These are phyloP conservation scores for Orientallactaga sibirica DNA, from an alignment of 2,797 vertebrate species.

Conservation along the genomic window DNA sequence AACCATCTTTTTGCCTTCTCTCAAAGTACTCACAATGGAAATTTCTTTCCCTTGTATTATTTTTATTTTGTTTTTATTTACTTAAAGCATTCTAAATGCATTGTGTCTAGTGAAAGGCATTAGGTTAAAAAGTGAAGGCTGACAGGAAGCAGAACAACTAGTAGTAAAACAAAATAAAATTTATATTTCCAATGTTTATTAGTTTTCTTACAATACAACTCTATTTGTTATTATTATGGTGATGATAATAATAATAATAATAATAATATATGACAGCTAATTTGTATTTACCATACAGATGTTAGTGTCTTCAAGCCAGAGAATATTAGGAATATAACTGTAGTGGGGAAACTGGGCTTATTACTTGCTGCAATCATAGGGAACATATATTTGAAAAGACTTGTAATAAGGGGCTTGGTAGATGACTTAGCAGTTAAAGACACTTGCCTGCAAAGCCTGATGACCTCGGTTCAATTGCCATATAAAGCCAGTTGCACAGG, in stretches of 20 bases:
- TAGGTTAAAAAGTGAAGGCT: not conserved
- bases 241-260: not conserved
- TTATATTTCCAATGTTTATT: constrained; percentile 35
- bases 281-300: constrained; percentile 5
- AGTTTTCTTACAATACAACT: not conserved
- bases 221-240: not conserved
- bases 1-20: not conserved
- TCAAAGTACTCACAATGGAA: not conserved
- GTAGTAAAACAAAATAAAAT: constrained; percentile 31
- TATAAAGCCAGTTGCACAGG: no score
- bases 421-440: no score
- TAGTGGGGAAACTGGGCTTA: not conserved
- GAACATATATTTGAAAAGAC: constrained; percentile 26
- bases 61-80: constrained; percentile 22
- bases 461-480: no score
- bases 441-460: no score
- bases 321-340: not conserved
- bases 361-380: not conserved
- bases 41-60: constrained; percentile 18
- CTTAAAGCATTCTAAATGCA: not conserved
- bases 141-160: constrained; percentile 3
- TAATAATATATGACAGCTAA: not conserved
- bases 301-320: not conserved
- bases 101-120: not conserved
- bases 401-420: no score